Evolutionary conservation across 2,797 vertebrate genomes (phyloP).

Genomic region (Hozukius guyotensis): DNA sequence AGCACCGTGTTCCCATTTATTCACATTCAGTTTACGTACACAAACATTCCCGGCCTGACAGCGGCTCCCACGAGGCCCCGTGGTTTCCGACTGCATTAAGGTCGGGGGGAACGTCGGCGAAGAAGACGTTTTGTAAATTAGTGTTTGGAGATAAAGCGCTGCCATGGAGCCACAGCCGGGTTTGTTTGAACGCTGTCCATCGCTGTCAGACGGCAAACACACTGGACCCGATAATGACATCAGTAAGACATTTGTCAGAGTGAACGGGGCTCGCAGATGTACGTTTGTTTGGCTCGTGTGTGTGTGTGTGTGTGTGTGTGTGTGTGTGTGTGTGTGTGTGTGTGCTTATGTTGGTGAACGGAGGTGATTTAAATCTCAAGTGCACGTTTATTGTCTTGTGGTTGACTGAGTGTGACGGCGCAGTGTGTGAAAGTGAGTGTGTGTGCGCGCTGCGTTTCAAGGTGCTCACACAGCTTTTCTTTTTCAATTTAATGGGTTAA

Average conservation of each 20-base stretch:
- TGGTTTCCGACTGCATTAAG: conserved; percentile 20
- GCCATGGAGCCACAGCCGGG: conserved; percentile 9
- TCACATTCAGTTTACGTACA: conserved; percentile 9
- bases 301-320: not conserved
- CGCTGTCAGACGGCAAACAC: conserved; percentile 26
- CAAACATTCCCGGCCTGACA: conserved; percentile 11
- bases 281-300: conserved; percentile 15
- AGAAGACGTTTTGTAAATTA: conserved; percentile 22
- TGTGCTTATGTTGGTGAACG: not conserved
- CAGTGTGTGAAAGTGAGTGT: not conserved
- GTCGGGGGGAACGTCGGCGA: conserved; percentile 2
- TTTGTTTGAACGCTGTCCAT: conserved; percentile 31
- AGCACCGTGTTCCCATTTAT: conserved; percentile 26
- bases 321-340: not conserved
- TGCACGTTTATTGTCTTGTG: conserved; percentile 41
- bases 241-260: conserved; percentile 31
- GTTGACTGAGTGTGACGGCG: conserved; percentile 12
- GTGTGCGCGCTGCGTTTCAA: not conserved
- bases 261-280: conserved; percentile 6
- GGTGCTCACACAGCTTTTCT: conserved; percentile 13
- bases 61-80: conserved; percentile 24
- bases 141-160: conserved; percentile 20
- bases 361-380: conserved; percentile 44
- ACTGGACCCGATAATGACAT: conserved; percentile 6
- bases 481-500: conserved; percentile 8